Evolutionary conservation across 2,113 vertebrate species (phyloP), one percentile per base, ranked within the genome.

Genomic region (Periophthalmodon schlosseri): DNA sequence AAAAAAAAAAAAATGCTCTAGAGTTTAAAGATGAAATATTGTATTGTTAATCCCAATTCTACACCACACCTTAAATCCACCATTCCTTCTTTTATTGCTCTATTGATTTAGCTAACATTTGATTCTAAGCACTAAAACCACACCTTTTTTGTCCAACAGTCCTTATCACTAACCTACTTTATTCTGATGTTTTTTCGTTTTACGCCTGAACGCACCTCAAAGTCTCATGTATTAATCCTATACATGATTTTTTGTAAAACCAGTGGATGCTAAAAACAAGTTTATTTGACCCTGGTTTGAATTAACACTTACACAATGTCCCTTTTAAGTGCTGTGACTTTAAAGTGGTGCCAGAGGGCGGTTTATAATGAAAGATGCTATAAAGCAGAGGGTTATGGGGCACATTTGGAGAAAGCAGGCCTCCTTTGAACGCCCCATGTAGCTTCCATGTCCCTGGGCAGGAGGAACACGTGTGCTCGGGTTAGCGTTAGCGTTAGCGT

Each of bases 381-480:
- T 49, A 78, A 52, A 66, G 50, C 61, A 10, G 65, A 20, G 18
- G 16, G 65, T 79, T 73, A 78, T 72, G 47, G 69, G 71, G 33
- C 66, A 18, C 56, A 63, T 39, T 82, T 74, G 78, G 80, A 83
- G 77, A 73, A 80, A 12, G 50, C 68, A 73, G 74, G 79, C 56
- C 72, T 23, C 80, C 84, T 91, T 91, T 93, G 87, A 92, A 92
- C 81, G 78, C 88, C 73, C 82, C 70, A 70, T 88, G 91, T 80
- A 85, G 86, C 89, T 90, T 91, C 90, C 89, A 71, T 83, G 68
- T 76, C 70, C 83, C 8, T 0, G 36, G 78, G 87, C 82, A 39
- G 74, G 28, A 86, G 88, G 89, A 84, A 79, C 87, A 91, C 84
- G 90, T 93, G 91, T 91, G 88, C 85, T 88, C 81, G 72, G 14